Percentiles rank a stretch among this genome's conserved stretches.
Evolutionary conservation across 2,113 vertebrate species (phyloP).

Genomic region (Colinus virginianus): DNA sequence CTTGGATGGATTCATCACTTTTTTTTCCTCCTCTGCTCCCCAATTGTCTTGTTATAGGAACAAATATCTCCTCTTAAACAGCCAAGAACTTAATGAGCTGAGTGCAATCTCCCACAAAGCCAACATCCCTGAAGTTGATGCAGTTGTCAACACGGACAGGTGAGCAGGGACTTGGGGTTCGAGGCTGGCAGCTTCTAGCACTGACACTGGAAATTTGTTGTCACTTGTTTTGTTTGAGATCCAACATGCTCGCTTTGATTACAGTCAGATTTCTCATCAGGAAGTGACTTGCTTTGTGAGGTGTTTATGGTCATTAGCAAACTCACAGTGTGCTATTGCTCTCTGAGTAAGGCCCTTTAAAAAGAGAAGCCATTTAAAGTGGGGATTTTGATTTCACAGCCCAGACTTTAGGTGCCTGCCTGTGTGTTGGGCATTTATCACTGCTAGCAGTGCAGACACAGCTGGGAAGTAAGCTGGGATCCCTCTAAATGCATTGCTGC

Average conservation of each 20-base stretch:
- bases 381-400: neutral
- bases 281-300: neutral
- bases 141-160: conserved; percentile 96
- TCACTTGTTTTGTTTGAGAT: neutral
- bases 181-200: neutral
- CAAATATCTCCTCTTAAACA: conserved; percentile 96
- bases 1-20: neutral
- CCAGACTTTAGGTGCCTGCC: neutral
- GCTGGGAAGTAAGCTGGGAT: neutral
- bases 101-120: conserved; percentile 97
- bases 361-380: neutral
- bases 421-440: neutral
- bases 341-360: neutral
- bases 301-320: neutral
- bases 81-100: conserved; percentile 95
- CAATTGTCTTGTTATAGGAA: conserved; percentile 82
- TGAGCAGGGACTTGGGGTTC: conserved; percentile 29
- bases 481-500: neutral
- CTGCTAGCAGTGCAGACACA: neutral
- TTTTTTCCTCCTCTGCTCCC: neutral
- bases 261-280: neutral
- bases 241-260: neutral
- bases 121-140: conserved; percentile 97
- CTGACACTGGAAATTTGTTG: neutral
- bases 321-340: neutral